Percentiles rank a stretch among this genome's conserved stretches.
These are phyloP conservation scores for Isoperla grammatica DNA, from an alignment of 2,888 invertebrate genomes.

Conservation along the genomic window DNA sequence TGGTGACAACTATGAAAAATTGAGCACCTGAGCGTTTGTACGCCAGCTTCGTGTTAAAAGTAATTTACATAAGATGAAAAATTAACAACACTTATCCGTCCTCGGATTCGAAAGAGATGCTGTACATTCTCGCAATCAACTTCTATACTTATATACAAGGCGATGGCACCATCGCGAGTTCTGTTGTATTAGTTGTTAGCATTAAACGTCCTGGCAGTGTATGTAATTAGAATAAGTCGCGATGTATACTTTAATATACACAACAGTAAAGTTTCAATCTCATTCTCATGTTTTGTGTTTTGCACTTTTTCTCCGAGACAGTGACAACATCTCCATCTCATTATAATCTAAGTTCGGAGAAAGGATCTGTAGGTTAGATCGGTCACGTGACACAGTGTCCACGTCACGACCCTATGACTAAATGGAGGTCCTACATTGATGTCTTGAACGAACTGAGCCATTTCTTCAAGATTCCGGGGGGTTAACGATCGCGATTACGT, in stretches of 20 bases:
- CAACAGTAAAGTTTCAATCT: slow-evolving; percentile 21
- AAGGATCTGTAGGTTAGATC: too few species aligned
- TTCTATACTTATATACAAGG: slow-evolving; percentile 27
- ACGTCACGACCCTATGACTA: not conserved
- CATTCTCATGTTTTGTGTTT: slow-evolving; percentile 22
- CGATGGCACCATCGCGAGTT: slow-evolving; percentile 11
- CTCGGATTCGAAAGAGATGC: slow-evolving; percentile 25
- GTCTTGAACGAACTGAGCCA: slow-evolving; percentile 18
- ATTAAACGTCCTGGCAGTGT: slow-evolving; percentile 32
- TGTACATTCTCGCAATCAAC: slow-evolving; percentile 21
- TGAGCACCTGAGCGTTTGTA: slow-evolving; percentile 34
- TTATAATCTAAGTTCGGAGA: too few species aligned
- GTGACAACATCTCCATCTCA: too few species aligned
- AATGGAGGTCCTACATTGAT: not conserved
- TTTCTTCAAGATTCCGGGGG: slow-evolving; percentile 14
- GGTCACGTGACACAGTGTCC: not conserved
- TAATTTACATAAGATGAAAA: slow-evolving; percentile 26
- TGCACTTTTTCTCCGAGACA: slow-evolving; percentile 22
- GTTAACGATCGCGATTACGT: slow-evolving; percentile 1
- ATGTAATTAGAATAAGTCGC: slow-evolving; percentile 31
- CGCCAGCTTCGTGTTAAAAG: slow-evolving; percentile 27
- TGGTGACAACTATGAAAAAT: slow-evolving; percentile 33
- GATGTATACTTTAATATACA: slow-evolving; percentile 25
- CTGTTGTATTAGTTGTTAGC: slow-evolving; percentile 19
- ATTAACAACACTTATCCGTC: slow-evolving; percentile 29